phyloP scores from a whole-genome alignment of 2,113 vertebrate species.

The Sisor rabdophorus region DNA sequence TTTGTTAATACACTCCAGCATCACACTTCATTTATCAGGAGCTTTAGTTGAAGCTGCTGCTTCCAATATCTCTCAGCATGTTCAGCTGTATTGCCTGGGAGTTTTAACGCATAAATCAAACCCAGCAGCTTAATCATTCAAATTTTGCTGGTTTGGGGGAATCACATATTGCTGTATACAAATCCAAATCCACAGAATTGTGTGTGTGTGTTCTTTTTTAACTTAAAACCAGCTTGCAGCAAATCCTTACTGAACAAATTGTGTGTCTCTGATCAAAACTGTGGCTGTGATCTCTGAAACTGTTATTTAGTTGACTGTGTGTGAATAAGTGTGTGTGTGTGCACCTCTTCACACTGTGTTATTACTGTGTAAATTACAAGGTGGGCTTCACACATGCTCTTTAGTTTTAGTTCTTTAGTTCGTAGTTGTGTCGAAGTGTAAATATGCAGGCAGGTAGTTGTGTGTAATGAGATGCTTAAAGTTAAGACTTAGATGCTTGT shows the following conservation, averaged over 20 bases:
- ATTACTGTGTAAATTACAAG: background rate
- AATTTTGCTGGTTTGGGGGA: background rate
- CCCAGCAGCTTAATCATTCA: background rate
- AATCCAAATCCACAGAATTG: background rate
- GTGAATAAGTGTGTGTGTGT: background rate
- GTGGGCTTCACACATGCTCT: background rate
- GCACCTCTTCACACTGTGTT: background rate
- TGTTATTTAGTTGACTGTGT: background rate
- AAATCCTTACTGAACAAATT: background rate
- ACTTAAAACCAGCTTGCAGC: background rate
- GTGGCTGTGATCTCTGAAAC: background rate
- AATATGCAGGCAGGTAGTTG: background rate
- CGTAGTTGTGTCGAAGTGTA: background rate
- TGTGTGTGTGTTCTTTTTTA: background rate
- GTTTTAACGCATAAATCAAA: background rate
- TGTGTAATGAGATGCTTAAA: background rate
- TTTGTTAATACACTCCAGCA: background rate
- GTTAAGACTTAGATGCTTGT: background rate
- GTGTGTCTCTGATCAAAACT: too few species aligned
- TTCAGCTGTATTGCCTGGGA: background rate
- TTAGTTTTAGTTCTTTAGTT: background rate
- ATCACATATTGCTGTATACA: background rate
- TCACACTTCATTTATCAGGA: slow-evolving; percentile 16
- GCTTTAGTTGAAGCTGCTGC: background rate
- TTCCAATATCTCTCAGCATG: background rate